Evolutionary conservation across 1,140 invertebrate genomes (phyloP).

Genomic region (Pararge aegeria): DNA sequence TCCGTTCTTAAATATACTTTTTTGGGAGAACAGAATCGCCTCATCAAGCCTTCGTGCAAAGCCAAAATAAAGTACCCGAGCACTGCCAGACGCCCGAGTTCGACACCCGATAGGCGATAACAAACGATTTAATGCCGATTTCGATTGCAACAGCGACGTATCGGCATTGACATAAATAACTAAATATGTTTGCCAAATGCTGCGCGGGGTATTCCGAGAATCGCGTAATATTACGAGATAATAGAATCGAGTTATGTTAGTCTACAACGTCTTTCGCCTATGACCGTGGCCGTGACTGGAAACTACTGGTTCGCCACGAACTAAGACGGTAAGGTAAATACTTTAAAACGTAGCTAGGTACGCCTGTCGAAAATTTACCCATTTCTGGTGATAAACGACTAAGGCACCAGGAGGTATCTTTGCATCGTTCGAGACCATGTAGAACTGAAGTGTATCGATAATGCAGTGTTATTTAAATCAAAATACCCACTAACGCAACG

Average conservation of each 20-base stretch:
- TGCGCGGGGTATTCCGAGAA: slow-evolving; percentile 40
- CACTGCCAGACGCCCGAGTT: slow-evolving; percentile 4
- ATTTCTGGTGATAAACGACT: too few species aligned
- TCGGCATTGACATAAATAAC: slow-evolving; percentile 32
- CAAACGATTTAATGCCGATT: slow-evolving; percentile 4
- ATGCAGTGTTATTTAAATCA: too few species aligned
- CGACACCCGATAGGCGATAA: slow-evolving; percentile 22
- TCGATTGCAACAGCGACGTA: slow-evolving; percentile 1
- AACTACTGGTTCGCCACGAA: not conserved
- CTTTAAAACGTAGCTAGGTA: too few species aligned
- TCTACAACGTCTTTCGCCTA: slow-evolving; percentile 14
- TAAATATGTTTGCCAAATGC: slow-evolving; percentile 30
- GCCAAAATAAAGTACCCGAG: not conserved
- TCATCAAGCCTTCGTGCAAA: too few species aligned
- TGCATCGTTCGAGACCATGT: too few species aligned
- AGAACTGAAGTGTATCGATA: too few species aligned
- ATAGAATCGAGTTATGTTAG: too few species aligned
- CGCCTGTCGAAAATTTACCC: too few species aligned
- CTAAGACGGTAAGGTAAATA: not conserved
- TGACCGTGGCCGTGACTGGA: slow-evolving; percentile 21
- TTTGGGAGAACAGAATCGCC: too few species aligned
- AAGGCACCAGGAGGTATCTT: too few species aligned
- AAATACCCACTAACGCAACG: too few species aligned
- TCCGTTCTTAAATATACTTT: too few species aligned
- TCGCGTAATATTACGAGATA: slow-evolving; percentile 34